Conservation (phyloP, 2,113 vertebrate genomes). For the Climacteris rufus region DNA sequence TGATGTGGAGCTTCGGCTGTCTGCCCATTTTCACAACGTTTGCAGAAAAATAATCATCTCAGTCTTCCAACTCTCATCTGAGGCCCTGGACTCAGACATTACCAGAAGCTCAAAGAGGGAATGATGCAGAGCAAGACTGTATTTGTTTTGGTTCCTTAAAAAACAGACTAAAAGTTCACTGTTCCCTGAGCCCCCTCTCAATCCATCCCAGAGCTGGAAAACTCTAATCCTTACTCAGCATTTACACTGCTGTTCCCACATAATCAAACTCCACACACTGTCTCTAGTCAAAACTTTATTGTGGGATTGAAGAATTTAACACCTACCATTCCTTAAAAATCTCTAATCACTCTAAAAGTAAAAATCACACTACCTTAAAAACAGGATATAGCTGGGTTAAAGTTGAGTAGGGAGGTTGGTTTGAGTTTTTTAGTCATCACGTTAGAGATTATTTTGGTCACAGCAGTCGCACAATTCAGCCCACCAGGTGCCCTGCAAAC, state of each 20-base stretch:
- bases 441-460: neutral
- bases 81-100: neutral
- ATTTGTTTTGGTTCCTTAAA: neutral
- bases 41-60: neutral
- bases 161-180: neutral
- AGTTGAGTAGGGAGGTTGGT: neutral
- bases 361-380: neutral
- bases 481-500: neutral
- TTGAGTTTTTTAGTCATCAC: neutral
- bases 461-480: neutral
- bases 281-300: neutral
- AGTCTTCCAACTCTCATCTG: neutral
- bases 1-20: neutral
- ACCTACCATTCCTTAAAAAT: neutral
- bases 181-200: neutral
- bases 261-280: neutral
- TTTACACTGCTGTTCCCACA: neutral
- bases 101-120: neutral
- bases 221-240: neutral
- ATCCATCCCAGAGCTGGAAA: neutral
- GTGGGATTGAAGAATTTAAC: neutral
- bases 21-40: neutral
- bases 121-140: neutral
- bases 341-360: neutral
- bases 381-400: neutral